Evolutionary conservation across 2,113 vertebrate genomes (phyloP).

Genomic region (Myodes glareolus): DNA sequence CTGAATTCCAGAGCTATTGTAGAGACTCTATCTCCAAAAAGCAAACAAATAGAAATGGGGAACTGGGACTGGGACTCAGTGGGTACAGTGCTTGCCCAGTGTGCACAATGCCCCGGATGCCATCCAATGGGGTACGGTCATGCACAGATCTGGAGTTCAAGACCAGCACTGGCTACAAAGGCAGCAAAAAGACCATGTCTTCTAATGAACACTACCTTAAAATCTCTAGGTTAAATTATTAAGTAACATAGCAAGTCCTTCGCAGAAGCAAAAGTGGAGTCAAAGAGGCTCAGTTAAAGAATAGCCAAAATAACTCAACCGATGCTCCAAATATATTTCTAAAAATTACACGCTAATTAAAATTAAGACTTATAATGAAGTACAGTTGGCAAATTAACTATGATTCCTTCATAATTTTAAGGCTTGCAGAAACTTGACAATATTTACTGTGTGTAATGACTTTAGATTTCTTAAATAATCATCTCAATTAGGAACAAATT

Average conservation of each 20-base stretch:
- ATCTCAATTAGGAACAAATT: constrained; percentile 62
- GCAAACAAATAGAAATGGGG: not conserved
- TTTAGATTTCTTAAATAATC: constrained; percentile 58
- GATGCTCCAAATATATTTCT: constrained; percentile 34
- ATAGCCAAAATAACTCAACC: constrained; percentile 24
- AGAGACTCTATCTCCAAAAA: too few species aligned
- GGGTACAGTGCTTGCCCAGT: not conserved
- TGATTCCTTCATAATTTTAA: constrained; percentile 13
- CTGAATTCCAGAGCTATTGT: not conserved
- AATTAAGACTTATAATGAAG: constrained; percentile 53
- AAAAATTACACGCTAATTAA: not conserved
- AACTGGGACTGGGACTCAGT: not conserved
- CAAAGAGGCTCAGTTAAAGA: constrained; percentile 32
- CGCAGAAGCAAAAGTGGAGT: constrained; percentile 20
- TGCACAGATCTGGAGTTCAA: not conserved
- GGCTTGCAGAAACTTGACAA: constrained; percentile 70
- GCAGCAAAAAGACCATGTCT: not conserved
- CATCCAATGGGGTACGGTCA: not conserved
- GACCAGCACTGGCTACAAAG: not conserved
- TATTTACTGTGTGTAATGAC: constrained; percentile 38
- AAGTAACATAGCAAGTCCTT: not conserved
- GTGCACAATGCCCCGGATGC: not conserved
- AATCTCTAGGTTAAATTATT: not conserved
- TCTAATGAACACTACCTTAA: constrained; percentile 18
- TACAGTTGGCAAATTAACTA: constrained; percentile 35